Evolutionary conservation across 2,797 vertebrate genomes (phyloP), one percentile per base, ranked within the genome.

Genomic region (Loriculus beryllinus): DNA sequence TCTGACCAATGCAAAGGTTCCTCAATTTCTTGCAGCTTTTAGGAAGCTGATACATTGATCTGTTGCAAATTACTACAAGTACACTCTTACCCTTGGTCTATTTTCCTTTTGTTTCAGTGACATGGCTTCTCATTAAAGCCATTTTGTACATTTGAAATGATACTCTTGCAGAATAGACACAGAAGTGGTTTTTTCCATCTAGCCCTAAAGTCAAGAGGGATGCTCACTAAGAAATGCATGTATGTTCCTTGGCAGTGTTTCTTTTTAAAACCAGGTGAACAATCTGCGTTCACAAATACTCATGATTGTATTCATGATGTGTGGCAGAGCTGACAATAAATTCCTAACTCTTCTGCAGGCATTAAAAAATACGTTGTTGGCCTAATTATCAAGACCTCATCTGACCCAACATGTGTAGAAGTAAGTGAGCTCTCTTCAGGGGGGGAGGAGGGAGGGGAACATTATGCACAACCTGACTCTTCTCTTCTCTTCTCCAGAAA

Each of bases 351-450:
- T 95, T 90, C 78, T 96, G 82, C 97, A 99, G 99, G 99, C 93
- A 99, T 99, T 92, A 99, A 99, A 98, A 99, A 99, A 93, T 99
- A 99, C 1, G 99, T 99, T 80, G 99, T 99, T 7, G 99, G 99
- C 49, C 97, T 99, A 95, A 99, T 99, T 95, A 99, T 99, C 96
- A 99, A 99, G 98, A 99, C 99, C 1, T 99, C 99, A 2, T 99
- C 99, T 82, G 99, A 99, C 95, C 98, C 99, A 64, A 86, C 98
- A 12, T 99, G 98, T 91, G 98, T 99, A 92, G 99, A 99, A 98
- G 99, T 99, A 97, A 98, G 99, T 96, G 89, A 69, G 31, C 72
- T 81, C 56, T 87, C 79, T 84, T 60, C 8, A 67, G 51, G 93
- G 86, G 45, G 60, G 56, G 22, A 40, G 10, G 49, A 33, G 70